These are phyloP conservation scores for Pipa parva DNA, from an alignment of 2,113 vertebrate species.

Conservation along the genomic window DNA sequence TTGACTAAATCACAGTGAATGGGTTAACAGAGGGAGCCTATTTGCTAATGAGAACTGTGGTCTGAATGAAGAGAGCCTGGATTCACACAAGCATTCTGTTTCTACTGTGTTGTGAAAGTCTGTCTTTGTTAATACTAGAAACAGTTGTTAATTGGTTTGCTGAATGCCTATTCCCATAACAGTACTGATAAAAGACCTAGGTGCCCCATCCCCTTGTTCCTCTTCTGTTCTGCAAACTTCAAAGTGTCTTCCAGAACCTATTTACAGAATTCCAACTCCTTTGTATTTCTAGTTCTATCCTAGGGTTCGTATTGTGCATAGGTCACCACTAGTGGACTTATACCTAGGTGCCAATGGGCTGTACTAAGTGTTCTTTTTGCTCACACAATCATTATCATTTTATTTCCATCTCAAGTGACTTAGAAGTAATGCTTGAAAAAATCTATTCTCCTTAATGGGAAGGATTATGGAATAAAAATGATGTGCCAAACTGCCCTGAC, in stretches of 20 bases:
- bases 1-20: background rate
- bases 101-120: conserved; percentile 35
- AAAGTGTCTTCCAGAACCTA: conserved; percentile 34
- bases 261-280: conserved; percentile 29
- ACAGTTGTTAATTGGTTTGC: conserved; percentile 45
- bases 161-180: conserved; percentile 44
- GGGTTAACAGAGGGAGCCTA: conserved; percentile 29
- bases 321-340: conserved; percentile 27
- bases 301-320: background rate
- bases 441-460: conserved; percentile 44
- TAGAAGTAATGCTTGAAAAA: conserved; percentile 49
- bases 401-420: conserved; percentile 46
- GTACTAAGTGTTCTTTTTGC: conserved; percentile 29
- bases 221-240: conserved; percentile 19
- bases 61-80: conserved; percentile 21
- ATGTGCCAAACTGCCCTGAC: conserved; percentile 46
- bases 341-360: conserved; percentile 18
- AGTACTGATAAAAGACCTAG: conserved; percentile 17
- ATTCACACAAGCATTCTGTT: conserved; percentile 24
- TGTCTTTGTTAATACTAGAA: conserved; percentile 41
- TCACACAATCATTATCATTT: conserved; percentile 32
- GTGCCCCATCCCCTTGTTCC: conserved; percentile 34
- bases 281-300: conserved; percentile 11
- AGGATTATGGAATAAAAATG: conserved; percentile 52
- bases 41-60: conserved; percentile 26